These are phyloP conservation scores for Eupithecia subumbrata DNA, from an alignment of 2,888 invertebrate species.

Conservation along the genomic window DNA sequence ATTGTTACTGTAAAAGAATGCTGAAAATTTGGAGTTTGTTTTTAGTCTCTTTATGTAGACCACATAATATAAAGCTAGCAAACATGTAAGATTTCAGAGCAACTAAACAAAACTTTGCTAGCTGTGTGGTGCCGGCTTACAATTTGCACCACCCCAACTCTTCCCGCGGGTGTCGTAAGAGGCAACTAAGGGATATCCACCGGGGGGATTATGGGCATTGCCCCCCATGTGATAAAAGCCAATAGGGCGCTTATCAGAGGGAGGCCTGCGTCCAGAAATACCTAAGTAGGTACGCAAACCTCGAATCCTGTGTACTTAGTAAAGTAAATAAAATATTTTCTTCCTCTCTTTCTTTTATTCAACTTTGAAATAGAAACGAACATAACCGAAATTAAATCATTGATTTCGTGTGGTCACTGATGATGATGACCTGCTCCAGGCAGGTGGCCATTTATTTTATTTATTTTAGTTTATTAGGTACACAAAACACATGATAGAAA, in stretches of 20 bases:
- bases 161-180: too few relatives aligned
- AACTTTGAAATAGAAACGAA: neutral
- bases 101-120: too few relatives aligned
- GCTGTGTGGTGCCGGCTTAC: too few relatives aligned
- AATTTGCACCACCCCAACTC: too few relatives aligned
- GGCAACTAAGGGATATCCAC: too few relatives aligned
- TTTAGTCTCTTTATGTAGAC: neutral
- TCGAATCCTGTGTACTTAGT: neutral
- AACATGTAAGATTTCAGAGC: neutral
- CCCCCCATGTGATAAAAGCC: too few relatives aligned
- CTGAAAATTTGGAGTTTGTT: neutral
- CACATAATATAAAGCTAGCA: neutral
- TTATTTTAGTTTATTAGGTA: too few relatives aligned
- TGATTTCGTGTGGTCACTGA: neutral
- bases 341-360: neutral
- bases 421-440: neutral
- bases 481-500: too few relatives aligned
- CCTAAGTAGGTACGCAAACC: neutral
- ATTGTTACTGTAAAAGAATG: neutral
- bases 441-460: too few relatives aligned
- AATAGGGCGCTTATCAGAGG: too few relatives aligned
- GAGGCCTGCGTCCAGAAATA: too few relatives aligned
- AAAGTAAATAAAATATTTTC: neutral
- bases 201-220: too few relatives aligned
- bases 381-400: neutral